phyloP scores from a whole-genome alignment of 2,113 vertebrate genomes.

The Apteryx mantelli region DNA sequence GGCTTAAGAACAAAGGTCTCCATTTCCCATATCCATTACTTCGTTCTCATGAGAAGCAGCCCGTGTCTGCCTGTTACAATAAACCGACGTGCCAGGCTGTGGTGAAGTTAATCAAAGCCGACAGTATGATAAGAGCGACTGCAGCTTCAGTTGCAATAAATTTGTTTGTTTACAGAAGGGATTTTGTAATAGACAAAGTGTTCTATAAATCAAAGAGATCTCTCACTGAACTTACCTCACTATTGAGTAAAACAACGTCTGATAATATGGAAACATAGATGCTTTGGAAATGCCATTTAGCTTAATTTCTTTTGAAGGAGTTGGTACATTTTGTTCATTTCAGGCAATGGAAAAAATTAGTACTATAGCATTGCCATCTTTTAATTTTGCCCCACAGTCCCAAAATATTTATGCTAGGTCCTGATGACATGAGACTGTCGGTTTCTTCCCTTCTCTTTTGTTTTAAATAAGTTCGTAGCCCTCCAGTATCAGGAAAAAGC shows the following conservation, averaged over 20 bases:
- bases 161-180: slow-evolving; percentile 53
- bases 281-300: not conserved
- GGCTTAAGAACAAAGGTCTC: slow-evolving; percentile 42
- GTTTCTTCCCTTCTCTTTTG: not conserved
- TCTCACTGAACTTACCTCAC: not conserved
- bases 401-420: not conserved
- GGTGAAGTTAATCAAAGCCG: slow-evolving; percentile 29
- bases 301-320: not conserved
- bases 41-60: slow-evolving; percentile 63
- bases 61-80: slow-evolving; percentile 31
- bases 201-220: slow-evolving; percentile 22
- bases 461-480: not conserved
- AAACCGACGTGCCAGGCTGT: slow-evolving; percentile 24
- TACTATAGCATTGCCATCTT: not conserved
- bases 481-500: not conserved
- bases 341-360: not conserved
- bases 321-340: not conserved
- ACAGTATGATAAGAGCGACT: slow-evolving; percentile 26
- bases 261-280: not conserved
- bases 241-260: not conserved
- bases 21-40: slow-evolving; percentile 24
- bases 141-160: slow-evolving; percentile 28
- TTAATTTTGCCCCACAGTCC: not conserved
- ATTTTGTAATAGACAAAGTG: slow-evolving; percentile 30
- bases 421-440: not conserved